Conservation (phyloP, 2,888 invertebrate species). For the Archips xylosteana region DNA sequence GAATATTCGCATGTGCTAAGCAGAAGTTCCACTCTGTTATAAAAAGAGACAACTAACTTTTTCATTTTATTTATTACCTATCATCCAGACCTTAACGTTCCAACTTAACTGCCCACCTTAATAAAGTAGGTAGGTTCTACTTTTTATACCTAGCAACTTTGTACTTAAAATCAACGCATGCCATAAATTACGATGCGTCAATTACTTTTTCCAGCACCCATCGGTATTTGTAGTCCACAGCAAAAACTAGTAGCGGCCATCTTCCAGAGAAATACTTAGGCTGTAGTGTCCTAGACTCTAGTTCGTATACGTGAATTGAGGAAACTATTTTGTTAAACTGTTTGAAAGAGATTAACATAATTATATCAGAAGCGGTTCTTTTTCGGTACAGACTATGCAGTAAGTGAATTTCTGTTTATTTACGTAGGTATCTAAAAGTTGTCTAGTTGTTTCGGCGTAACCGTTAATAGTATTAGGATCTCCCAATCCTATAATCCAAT, state of each 20-base stretch:
- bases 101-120: not conserved
- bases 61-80: not conserved
- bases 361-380: not conserved
- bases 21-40: too few relatives aligned
- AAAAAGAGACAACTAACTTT: too few relatives aligned
- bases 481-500: slow-evolving; percentile 24
- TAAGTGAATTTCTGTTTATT: not conserved
- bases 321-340: not conserved
- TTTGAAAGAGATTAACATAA: not conserved
- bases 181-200: slow-evolving; percentile 32
- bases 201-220: slow-evolving; percentile 26
- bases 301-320: not conserved
- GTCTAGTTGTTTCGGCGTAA: not conserved
- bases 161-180: slow-evolving; percentile 22
- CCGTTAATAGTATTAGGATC: slow-evolving; percentile 19
- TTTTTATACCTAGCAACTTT: not conserved
- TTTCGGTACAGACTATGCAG: not conserved
- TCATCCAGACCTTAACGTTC: not conserved
- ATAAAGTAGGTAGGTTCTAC: not conserved
- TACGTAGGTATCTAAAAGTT: not conserved
- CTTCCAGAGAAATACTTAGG: slow-evolving; percentile 7
- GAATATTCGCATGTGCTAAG: too few relatives aligned
- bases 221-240: slow-evolving; percentile 12
- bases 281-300: not conserved
- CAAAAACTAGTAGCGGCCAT: slow-evolving; percentile 35